Evolutionary conservation across 1,140 invertebrate species (phyloP).

Genomic region (Drosophila paulistorum): DNA sequence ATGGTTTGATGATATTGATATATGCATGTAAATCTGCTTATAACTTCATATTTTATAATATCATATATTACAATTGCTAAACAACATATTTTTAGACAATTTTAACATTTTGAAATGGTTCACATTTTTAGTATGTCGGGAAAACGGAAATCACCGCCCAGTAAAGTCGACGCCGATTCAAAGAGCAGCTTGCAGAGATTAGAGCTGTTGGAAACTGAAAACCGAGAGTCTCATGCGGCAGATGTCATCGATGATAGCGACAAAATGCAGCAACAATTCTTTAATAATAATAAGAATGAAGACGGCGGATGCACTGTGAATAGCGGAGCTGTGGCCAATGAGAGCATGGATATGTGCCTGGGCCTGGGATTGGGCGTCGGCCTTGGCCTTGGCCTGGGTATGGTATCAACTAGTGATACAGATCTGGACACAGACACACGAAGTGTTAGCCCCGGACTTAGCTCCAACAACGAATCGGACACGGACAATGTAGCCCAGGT

Average conservation of each 20-base stretch:
- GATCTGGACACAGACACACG: conserved; percentile 18
- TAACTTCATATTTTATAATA: no score
- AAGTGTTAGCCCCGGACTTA: conserved; percentile 23
- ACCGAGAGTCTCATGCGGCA: not conserved
- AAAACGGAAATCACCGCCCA: conserved; percentile 52
- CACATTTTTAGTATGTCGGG: conserved; percentile 44
- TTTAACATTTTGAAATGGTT: no score
- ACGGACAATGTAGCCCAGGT: conserved; percentile 19
- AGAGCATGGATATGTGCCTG: conserved; percentile 3
- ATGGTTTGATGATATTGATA: no score
- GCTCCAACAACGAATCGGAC: conserved; percentile 29
- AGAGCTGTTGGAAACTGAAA: not conserved
- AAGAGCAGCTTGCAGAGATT: conserved; percentile 25
- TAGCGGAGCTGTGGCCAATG: conserved; percentile 9
- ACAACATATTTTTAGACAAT: no score
- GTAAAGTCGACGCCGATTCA: conserved; percentile 43
- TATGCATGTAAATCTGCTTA: no score
- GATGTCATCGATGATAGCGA: not conserved
- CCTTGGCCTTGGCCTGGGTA: not conserved
- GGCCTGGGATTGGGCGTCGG: not conserved
- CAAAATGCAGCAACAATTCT: conserved; percentile 37
- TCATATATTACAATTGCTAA: no score
- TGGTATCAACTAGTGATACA: conserved; percentile 32
- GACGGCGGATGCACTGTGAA: not conserved
- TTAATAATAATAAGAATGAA: conserved; percentile 32